These are phyloP conservation scores for Enteromius mattozi DNA, from an alignment of 2,797 vertebrate species.

Conservation along the genomic window DNA sequence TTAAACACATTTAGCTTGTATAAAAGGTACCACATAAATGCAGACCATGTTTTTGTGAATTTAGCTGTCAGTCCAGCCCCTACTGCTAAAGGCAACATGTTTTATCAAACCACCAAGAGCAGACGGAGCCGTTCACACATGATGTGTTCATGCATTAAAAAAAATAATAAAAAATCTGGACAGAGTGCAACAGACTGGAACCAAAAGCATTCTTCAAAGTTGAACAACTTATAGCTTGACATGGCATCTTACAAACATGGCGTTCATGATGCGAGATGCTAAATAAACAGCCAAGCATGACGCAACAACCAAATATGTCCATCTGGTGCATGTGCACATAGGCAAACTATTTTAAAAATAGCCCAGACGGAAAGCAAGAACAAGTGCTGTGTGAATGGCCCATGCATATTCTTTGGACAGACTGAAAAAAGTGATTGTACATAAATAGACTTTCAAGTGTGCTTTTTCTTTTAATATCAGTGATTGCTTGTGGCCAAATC, in stretches of 20 bases:
- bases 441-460: background rate
- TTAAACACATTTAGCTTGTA: background rate
- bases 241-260: background rate
- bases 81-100: background rate
- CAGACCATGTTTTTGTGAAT: background rate
- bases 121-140: constrained; percentile 7
- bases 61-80: constrained; percentile 1
- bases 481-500: background rate
- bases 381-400: background rate
- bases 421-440: background rate
- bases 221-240: constrained; percentile 9
- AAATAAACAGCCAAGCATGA: constrained; percentile 17
- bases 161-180: background rate
- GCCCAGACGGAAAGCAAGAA: background rate
- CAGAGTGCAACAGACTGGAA: constrained; percentile 17
- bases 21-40: background rate
- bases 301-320: constrained; percentile 13
- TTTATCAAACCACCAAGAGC: background rate
- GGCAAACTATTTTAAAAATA: constrained; percentile 11
- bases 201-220: constrained; percentile 2
- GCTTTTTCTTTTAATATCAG: background rate
- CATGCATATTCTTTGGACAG: background rate
- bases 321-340: constrained; percentile 8
- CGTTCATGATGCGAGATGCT: background rate
- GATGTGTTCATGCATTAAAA: background rate